Evolutionary conservation across 2,113 vertebrate genomes (phyloP), one percentile per base, ranked within the genome.

Genomic region (Fregata magnificens): DNA sequence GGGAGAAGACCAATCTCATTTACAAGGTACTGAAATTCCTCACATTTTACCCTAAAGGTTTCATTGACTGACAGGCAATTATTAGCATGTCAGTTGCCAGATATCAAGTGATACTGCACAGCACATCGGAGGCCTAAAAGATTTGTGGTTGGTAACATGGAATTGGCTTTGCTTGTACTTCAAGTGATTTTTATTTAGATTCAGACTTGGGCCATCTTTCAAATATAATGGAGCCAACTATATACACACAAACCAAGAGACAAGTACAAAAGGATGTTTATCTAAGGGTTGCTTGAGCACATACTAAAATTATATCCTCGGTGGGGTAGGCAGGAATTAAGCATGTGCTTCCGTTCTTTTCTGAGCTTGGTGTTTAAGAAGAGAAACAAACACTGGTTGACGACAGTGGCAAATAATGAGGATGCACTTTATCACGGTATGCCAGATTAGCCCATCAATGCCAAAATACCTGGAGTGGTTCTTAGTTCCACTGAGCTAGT

Each of bases 21-120:
- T 93, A 96, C 55, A 96, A 63, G 44, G 40, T 93, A 84, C 31
- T 38, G 53, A 82, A 95, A 85, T 79, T 74, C 49, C 77, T 91
- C 56, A 77, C 29, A 44, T 70, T 89, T 79, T 82, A 77, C 81
- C 36, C 89, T 82, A 49, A 82, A 86, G 49, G n/a, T 84, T 45
- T 91, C 36, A 47, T 28, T 90, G 91, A 93, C 4, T 87, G 86
- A 87, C 73, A 86, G 47, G 77, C 40, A 93, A 92, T 80, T 95
- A 94, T 67, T 67, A 88, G 44, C 14, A n/a, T 13, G 55, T 47
- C 58, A 80, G 45, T 50, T 77, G 50, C 47, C 66, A 90, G 78
- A 73, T 7, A 87, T 69, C 40, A 92, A 78, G 72, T 25, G 28
- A 34, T 56, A 63, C 66, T 73, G 45, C 52, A 76, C 17, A 53